Evolutionary conservation across 2,797 vertebrate species (phyloP), one percentile per base, ranked within the genome.

Genomic region (Argya squamiceps): DNA sequence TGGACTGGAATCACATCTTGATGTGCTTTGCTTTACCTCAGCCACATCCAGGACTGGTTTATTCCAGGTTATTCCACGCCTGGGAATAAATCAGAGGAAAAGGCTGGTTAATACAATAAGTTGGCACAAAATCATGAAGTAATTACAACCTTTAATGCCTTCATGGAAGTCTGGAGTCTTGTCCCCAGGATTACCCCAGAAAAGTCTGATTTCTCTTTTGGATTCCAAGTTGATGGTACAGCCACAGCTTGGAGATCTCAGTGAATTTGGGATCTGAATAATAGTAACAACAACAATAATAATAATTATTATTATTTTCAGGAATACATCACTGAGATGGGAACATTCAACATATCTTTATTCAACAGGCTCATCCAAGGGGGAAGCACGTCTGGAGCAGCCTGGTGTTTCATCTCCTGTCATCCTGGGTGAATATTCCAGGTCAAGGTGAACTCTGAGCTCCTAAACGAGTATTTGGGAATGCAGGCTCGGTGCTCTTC

Each of bases 401-500:
- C 77, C 84, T 93, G 71, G 64, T 96, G 43, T 95, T 97, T 88
- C 74, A 22, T 85, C 87, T 95, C 91, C 77, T 65, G 23, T 97
- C 96, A 82, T 92, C 94, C 7, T 68, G 76, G 64, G 78, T 90
- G 85, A 89, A 75, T 89, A 94, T 93, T 97, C 79, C 88, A 91
- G 97, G 97, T 96, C 96, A 97, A 97, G 96, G 97, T 97, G 97
- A 97, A 91, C 90, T 84, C 95, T 59, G 73, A 85, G 89, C 84
- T 96, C 94, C 91, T 88, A 92, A 97, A 91, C 76, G 96, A 95
- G 32, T 91, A 32, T 94, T 96, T 97, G 84, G 79, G 92, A 94
- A 91, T 36, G 41, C 41, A 77, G 67, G 79, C 88, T 96, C 17
- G 34, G 47, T 13, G 46, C 95, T 97, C 93, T 95, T 97, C 95